These are phyloP conservation scores for Hyles euphorbiae DNA, from an alignment of 1,140 invertebrate species.

Conservation along the genomic window DNA sequence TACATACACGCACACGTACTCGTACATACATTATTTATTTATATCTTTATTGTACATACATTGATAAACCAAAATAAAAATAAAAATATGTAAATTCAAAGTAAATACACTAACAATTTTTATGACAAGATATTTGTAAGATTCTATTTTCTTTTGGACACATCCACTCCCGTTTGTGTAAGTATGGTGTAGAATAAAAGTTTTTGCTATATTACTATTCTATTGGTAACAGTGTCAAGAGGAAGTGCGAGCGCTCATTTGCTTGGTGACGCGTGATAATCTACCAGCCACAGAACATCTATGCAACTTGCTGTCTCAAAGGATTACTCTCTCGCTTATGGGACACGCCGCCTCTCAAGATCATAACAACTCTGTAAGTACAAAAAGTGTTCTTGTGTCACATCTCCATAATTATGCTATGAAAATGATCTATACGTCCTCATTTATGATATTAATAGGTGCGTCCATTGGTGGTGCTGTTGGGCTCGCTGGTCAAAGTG, in stretches of 20 bases:
- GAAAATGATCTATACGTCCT: not conserved
- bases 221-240: conserved; percentile 80
- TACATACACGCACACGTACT: conserved; percentile 1
- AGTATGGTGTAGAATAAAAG: too few species aligned
- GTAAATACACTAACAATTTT: too few species aligned
- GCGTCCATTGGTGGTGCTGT: conserved; percentile 87
- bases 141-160: too few species aligned
- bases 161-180: too few species aligned
- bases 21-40: too few species aligned
- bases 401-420: not conserved
- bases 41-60: too few species aligned
- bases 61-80: too few species aligned
- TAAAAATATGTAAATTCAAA: too few species aligned
- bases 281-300: conserved; percentile 90
- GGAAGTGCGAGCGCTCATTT: conserved; percentile 91
- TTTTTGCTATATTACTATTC: too few species aligned
- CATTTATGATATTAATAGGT: conserved; percentile 72
- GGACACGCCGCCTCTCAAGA: conserved; percentile 79
- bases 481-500: conserved; percentile 91
- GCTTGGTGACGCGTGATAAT: conserved; percentile 94
- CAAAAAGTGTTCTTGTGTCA: too few species aligned
- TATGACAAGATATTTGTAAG: too few species aligned
- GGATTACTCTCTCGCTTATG: conserved; percentile 86
- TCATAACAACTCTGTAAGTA: conserved; percentile 70
- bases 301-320: conserved; percentile 86